Evolutionary conservation across 2,888 invertebrate genomes (phyloP), one percentile per base, ranked within the genome.

Genomic region (Odontocolon sp.): DNA sequence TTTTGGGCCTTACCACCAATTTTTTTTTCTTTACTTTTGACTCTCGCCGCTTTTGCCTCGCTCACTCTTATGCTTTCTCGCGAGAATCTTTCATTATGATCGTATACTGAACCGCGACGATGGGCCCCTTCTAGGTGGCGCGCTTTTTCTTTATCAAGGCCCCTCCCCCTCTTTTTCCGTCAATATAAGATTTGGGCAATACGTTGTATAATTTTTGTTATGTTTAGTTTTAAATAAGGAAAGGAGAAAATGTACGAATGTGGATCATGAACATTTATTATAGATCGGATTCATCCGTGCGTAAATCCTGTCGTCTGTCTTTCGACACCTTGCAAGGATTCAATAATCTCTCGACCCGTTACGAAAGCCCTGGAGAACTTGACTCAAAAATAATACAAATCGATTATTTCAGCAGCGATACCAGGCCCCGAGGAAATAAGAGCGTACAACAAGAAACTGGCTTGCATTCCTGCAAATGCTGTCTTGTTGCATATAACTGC

Each of bases 1-100:
- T 56, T 67, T 56, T 31, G 50, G 57, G 57, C 57, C 68, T 47
- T 38, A 69, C 38, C 59, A 50, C 23, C 28, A 16, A 59, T 67
- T 67, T 47, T 9, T 2, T 66, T 14, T 23, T 21, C 21, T 8
- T 18, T 21, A 3, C 3, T 45, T 56, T 33, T 28, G 31, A 67
- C 36, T 33, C 21, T n/a, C 31, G 31, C 26, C 21, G n/a, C 33
- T 18, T n/a, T n/a, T n/a, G 47, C 5, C 21, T 64, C 63, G 23
- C 64, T 56, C 28, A 21, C 23, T 14, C 40, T 42, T 45, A 45
- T 23, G 45, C 45, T 33, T 16, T 50, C 57, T 23, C 36, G 16
- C 57, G 42, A 33, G 33, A 63, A 38, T 40, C 47, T 57, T 52
- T 36, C 42, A 38, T 69, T 59, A 31, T 23, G 36, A 61, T 14